These are phyloP conservation scores for Ceratothoa steindachneri DNA, from an alignment of 2,888 invertebrate genomes.

Conservation along the genomic window DNA sequence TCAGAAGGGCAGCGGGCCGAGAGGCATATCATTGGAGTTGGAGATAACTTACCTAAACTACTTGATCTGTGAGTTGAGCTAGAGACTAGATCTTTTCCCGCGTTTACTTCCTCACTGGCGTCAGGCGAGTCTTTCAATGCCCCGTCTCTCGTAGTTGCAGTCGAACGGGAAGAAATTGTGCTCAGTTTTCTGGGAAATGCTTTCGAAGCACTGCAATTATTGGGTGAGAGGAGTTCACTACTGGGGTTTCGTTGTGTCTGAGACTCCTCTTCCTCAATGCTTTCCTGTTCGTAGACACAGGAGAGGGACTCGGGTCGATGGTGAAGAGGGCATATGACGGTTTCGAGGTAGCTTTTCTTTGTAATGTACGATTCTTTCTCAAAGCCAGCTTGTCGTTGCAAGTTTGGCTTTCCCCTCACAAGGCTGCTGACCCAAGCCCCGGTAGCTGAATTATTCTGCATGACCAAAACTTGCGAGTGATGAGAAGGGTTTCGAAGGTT, in stretches of 20 bases:
- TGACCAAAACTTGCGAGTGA: slow-evolving; percentile 13
- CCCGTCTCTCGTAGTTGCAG: slow-evolving; percentile 23
- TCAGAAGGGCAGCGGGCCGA: neutral
- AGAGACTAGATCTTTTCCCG: neutral
- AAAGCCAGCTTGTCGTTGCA: slow-evolving; percentile 75
- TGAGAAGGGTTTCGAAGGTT: neutral
- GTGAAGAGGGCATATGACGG: slow-evolving; percentile 18
- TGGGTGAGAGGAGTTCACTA: neutral
- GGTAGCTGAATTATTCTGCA: slow-evolving; percentile 14
- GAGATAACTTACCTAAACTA: neutral
- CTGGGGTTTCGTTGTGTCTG: neutral
- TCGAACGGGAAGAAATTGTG: slow-evolving; percentile 49
- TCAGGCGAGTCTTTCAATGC: slow-evolving; percentile 18
- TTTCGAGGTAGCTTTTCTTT: slow-evolving; percentile 16
- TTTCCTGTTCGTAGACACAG: slow-evolving; percentile 45
- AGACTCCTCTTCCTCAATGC: slow-evolving; percentile 35
- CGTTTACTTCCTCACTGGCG: neutral
- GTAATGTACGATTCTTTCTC: slow-evolving; percentile 52
- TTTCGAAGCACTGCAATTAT: slow-evolving; percentile 19
- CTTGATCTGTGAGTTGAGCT: neutral
- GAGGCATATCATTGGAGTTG: neutral
- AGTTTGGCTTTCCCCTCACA: slow-evolving; percentile 63
- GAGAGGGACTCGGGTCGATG: slow-evolving; percentile 36
- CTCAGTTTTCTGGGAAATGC: slow-evolving; percentile 49
- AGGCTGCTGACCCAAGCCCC: slow-evolving; percentile 10